Evolutionary conservation across 2,888 invertebrate genomes (phyloP), one percentile per base, ranked within the genome.

Genomic region (Quadriops clusia): DNA sequence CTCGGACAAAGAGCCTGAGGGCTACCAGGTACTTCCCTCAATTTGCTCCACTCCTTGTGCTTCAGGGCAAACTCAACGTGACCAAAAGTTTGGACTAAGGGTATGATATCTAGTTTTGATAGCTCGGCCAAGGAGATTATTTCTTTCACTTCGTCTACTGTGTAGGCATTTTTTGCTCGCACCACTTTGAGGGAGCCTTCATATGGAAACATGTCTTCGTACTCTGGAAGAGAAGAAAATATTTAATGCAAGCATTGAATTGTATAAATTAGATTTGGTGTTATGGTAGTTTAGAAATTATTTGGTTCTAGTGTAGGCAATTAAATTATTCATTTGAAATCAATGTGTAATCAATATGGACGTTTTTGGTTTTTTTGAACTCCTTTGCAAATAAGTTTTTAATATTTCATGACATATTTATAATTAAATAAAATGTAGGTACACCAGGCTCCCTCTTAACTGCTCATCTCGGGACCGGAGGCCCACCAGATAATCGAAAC

Each of bases 151-250:
- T 73, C 67, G 14, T 58, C 58, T 28, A 53, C 50, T 30, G 67
- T 66, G 53, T 76, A 79, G 6, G 78, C 74, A 59, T 67, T 75
- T 46, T 61, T 62, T 1, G 68, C 75, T 32, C 64, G 60, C 34
- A 67, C 64, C 37, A 54, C 59, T 47, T 66, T 63, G 18, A 84
- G 54, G 2, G 54, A 47, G 1, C 74, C 78, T 26, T 58, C 61
- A 57, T 74, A 84, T 1, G 83, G 83, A 58, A 84, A 84, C 75
- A 79, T 82, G 49, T 84, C 84, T 59, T 84, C 84, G 65, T 82
- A 84, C 55, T 84, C 84, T 41, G 77, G 55, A 11, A 79, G 21
- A 9, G 32, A 33, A n/a, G 22, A 11, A 11, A 17, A 17, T 28
- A 11, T n/a, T 13, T n/a, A 24, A 24, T 3, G 17, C 11, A 11